phyloP scores from a whole-genome alignment of 2,888 invertebrate species.

The Acrobasis repandana region DNA sequence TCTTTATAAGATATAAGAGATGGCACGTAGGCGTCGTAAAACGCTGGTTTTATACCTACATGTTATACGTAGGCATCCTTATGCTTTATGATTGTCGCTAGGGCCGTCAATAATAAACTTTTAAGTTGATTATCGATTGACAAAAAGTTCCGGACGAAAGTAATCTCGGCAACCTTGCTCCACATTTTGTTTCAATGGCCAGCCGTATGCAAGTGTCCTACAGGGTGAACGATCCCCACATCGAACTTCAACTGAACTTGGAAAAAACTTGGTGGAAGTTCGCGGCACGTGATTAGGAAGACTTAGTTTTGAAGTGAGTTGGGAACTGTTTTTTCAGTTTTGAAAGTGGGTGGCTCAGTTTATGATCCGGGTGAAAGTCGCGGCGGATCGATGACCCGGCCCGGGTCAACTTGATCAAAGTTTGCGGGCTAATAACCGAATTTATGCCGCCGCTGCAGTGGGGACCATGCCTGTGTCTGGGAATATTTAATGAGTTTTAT shows the following conservation, averaged over 20 bases:
- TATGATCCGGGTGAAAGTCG: constrained; percentile 82
- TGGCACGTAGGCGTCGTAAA: constrained; percentile 13
- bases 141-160: constrained; percentile 77
- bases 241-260: constrained; percentile 80
- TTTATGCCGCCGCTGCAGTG: constrained; percentile 67
- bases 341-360: constrained; percentile 82
- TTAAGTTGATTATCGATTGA: constrained; percentile 77
- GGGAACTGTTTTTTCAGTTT: constrained; percentile 80
- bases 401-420: constrained; percentile 79
- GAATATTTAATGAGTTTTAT: constrained; percentile 1
- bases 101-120: constrained; percentile 69
- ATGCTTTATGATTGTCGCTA: constrained; percentile 58
- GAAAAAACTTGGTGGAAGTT: constrained; percentile 77
- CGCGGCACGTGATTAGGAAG: constrained; percentile 82
- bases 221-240: constrained; percentile 80
- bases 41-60: constrained; percentile 41
- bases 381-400: constrained; percentile 76
- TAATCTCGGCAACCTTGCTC: constrained; percentile 80
- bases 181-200: constrained; percentile 78
- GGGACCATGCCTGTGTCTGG: constrained; percentile 4
- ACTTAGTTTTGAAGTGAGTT: constrained; percentile 81
- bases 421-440: constrained; percentile 78
- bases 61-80: constrained; percentile 30
- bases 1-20: constrained; percentile 25
- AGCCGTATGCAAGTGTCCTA: constrained; percentile 80